Conservation (phyloP, 2,888 invertebrate genomes). For the Maniola hyperantus region DNA sequence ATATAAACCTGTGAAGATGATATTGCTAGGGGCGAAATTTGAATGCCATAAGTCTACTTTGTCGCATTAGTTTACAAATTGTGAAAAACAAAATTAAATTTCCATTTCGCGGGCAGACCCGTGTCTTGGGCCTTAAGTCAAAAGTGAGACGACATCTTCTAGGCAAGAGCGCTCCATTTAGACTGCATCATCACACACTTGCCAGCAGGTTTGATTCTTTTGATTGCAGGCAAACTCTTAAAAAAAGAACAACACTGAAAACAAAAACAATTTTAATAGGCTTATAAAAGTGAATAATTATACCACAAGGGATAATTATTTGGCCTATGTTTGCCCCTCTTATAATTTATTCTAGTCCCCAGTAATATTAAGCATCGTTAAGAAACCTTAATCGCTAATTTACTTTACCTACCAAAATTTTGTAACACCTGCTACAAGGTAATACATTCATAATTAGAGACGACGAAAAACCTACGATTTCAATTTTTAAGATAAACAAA, state of each 20-base stretch:
- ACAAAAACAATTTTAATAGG: background rate
- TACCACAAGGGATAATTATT: conserved; percentile 4
- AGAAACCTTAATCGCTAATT: conserved; percentile 16
- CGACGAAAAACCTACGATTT: too few relatives aligned
- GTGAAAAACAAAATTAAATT: too few relatives aligned
- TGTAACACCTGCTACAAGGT: conserved; percentile 9
- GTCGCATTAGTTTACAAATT: too few relatives aligned
- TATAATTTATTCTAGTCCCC: conserved; percentile 12
- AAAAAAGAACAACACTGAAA: background rate
- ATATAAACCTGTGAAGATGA: too few relatives aligned
- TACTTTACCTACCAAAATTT: conserved; percentile 9
- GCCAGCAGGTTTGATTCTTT: too few relatives aligned
- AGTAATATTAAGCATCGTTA: background rate
- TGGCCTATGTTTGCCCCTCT: background rate
- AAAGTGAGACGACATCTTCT: too few relatives aligned
- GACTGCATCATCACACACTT: background rate
- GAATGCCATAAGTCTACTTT: too few relatives aligned
- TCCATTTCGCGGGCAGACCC: too few relatives aligned
- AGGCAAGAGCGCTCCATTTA: background rate
- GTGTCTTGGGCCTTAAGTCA: too few relatives aligned
- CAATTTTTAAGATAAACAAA: too few relatives aligned
- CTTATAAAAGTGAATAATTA: conserved; percentile 6
- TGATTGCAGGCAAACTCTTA: too few relatives aligned
- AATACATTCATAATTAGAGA: conserved; percentile 19
- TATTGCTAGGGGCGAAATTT: too few relatives aligned